Percentiles rank a stretch among this genome's conserved stretches.
Conservation (phyloP, 2,888 invertebrate genomes). For the Didymodactylos carnosus region DNA sequence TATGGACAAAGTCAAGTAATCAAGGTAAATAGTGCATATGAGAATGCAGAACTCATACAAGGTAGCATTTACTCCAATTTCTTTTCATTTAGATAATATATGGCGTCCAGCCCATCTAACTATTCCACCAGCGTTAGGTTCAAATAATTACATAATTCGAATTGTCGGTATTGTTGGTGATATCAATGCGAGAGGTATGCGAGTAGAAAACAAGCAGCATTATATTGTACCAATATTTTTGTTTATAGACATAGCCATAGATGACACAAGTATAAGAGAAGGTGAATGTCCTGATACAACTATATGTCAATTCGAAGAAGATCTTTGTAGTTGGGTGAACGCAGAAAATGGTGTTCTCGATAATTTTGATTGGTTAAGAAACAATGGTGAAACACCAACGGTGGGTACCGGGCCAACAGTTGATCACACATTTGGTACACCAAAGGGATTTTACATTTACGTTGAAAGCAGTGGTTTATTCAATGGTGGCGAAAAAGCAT, state of each 20-base stretch:
- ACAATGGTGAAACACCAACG: conserved; percentile 21
- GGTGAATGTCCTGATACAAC: conserved; percentile 20
- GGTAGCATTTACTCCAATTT: conserved; percentile 11
- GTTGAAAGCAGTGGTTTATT: not conserved
- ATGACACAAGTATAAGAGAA: conserved; percentile 23
- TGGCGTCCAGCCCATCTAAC: conserved; percentile 10
- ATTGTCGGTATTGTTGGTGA: conserved; percentile 17
- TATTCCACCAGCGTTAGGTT: not conserved
- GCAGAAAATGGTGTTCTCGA: conserved; percentile 6
- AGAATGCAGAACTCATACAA: too few species aligned
- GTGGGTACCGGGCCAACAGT: conserved; percentile 21
- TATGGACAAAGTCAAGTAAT: conserved; percentile 9
- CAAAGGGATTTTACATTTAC: conserved; percentile 1
- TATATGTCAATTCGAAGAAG: conserved; percentile 12
- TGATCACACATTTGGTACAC: conserved; percentile 18
- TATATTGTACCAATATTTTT: conserved; percentile 14
- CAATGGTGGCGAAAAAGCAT: not conserved
- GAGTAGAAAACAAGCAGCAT: not conserved
- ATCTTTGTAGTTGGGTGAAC: conserved; percentile 9
- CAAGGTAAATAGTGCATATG: conserved; percentile 14
- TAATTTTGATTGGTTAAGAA: conserved; percentile 16
- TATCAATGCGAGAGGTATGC: conserved; percentile 16
- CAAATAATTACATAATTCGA: not conserved
- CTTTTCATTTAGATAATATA: not conserved
- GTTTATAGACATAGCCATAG: conserved; percentile 27